These are phyloP conservation scores for Temnothorax longispinosus DNA, from an alignment of 1,140 invertebrate species.

Conservation along the genomic window DNA sequence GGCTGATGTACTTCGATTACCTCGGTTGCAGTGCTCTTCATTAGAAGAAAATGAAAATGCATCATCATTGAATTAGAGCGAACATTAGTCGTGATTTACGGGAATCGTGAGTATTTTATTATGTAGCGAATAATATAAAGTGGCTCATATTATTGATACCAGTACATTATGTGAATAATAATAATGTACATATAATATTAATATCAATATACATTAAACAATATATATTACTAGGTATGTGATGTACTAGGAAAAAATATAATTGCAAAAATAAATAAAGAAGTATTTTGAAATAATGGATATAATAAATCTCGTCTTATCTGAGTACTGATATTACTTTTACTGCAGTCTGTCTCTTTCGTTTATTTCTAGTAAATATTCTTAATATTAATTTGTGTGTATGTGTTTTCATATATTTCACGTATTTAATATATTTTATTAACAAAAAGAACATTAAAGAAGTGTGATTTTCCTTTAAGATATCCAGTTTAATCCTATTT, in stretches of 20 bases:
- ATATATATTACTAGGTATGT: background rate
- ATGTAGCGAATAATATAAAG: background rate
- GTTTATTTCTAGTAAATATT: background rate
- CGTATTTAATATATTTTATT: background rate
- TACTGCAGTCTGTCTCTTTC: background rate
- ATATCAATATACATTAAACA: background rate
- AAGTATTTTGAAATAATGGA: background rate
- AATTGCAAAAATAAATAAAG: background rate
- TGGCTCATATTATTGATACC: background rate
- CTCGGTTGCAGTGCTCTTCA: background rate
- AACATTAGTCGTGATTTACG: background rate
- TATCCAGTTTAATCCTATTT: slow-evolving; percentile 61
- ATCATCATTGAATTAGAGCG: background rate
- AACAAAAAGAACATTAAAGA: background rate
- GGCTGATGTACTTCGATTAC: background rate
- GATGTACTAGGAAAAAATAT: background rate
- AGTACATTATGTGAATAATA: background rate
- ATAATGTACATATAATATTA: background rate
- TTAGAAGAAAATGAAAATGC: slow-evolving; percentile 2
- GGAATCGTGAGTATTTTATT: background rate
- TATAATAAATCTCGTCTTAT: background rate
- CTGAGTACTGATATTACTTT: background rate
- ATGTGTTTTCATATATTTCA: background rate
- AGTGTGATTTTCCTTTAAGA: background rate
- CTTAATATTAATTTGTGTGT: background rate